A percentile compares a stretch with the other conserved stretches of the same genome.
Conservation (phyloP, 2,113 vertebrate genomes). For the Trichechus manatus region DNA sequence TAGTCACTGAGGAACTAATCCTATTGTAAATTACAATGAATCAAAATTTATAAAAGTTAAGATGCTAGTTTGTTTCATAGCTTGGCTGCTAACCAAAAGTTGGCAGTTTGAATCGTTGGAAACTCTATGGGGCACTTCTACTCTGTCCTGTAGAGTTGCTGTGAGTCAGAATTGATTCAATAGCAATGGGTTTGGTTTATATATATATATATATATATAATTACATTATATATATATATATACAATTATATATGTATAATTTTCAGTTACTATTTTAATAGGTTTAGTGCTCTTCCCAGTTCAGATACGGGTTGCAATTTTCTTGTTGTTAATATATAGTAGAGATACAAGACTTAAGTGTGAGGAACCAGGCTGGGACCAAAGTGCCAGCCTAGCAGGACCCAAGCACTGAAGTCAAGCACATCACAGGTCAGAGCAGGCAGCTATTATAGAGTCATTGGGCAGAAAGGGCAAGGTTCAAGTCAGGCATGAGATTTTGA, state of each 20-base stretch:
- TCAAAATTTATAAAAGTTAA: constrained; percentile 15
- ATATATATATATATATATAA: too few species aligned
- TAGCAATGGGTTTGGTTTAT: too few species aligned
- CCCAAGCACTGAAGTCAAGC: not conserved
- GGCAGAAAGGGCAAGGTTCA: not conserved
- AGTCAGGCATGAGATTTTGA: not conserved
- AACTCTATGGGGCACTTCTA: too few species aligned
- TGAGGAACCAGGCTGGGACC: not conserved
- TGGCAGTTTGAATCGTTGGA: too few species aligned
- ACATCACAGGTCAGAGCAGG: not conserved
- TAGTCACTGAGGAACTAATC: not conserved
- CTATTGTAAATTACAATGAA: not conserved
- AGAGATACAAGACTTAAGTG: not conserved
- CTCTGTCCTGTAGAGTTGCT: too few species aligned
- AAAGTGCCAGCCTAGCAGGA: not conserved
- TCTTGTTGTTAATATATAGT: not conserved
- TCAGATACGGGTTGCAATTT: not conserved
- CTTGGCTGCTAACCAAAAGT: too few species aligned
- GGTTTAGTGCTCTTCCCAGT: not conserved
- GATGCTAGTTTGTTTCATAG: not conserved
- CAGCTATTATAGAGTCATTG: not conserved
- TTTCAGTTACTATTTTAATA: constrained; percentile 25
- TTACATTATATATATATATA: too few species aligned
- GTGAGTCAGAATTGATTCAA: too few species aligned
- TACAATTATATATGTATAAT: not conserved